A percentile compares a stretch with the other conserved stretches of the same genome.
Conservation (phyloP, 2,888 invertebrate genomes). For the Rotaria socialis region DNA sequence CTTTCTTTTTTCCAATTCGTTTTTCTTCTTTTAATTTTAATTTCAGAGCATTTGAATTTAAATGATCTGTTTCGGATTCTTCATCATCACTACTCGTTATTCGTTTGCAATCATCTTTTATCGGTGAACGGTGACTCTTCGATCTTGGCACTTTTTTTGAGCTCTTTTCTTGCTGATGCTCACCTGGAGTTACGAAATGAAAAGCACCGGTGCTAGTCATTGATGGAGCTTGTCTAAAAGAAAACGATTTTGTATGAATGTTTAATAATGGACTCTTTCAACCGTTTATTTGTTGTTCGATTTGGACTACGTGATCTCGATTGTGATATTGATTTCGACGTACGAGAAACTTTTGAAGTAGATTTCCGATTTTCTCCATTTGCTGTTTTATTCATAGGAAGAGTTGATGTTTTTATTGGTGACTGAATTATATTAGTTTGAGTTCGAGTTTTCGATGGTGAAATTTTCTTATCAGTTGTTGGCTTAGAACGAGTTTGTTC, state of each 20-base stretch:
- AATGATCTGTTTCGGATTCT: background rate
- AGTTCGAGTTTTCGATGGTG: background rate
- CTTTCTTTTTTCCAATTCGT: constrained; percentile 31
- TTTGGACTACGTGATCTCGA: background rate
- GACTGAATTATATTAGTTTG: background rate
- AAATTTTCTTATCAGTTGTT: background rate
- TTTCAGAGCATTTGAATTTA: background rate
- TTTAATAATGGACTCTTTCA: background rate
- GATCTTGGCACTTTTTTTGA: background rate
- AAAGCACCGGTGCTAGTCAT: background rate
- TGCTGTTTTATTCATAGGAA: no score
- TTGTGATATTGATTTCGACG: background rate
- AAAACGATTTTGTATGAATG: no score
- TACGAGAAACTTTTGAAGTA: background rate
- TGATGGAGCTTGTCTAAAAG: no score
- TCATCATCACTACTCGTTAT: background rate
- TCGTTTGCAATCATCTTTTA: background rate
- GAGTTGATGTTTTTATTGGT: background rate
- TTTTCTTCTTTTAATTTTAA: constrained; percentile 44
- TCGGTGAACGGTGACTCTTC: background rate
- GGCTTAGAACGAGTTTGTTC: background rate
- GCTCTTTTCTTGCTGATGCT: background rate
- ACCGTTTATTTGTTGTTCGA: background rate
- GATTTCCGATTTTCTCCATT: background rate
- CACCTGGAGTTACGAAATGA: background rate